phyloP scores from a whole-genome alignment of 2,888 invertebrate genomes.

The Allacma fusca region DNA sequence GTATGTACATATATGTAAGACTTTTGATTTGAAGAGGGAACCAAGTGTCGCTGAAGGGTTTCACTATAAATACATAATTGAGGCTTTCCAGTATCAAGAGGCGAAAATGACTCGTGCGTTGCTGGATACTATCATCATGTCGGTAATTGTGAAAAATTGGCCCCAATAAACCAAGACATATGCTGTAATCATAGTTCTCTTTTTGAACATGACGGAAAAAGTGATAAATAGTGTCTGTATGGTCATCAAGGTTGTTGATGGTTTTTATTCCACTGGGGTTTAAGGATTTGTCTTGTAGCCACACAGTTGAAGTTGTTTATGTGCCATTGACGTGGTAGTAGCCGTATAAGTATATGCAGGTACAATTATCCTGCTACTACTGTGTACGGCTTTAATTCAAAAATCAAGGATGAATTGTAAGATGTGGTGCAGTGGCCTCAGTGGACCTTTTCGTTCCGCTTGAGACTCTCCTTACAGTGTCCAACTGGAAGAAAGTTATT shows the following conservation, averaged over 20 bases:
- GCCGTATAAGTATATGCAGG: not conserved
- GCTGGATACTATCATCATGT: constrained; percentile 39
- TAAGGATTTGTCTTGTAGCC: not conserved
- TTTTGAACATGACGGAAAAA: constrained; percentile 3
- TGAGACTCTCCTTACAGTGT: constrained; percentile 27
- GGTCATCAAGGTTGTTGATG: not conserved
- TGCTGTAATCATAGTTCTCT: constrained; percentile 18
- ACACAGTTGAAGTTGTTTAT: too few species aligned
- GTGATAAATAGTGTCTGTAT: not conserved
- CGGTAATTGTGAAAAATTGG: constrained; percentile 36
- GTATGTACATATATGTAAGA: too few species aligned
- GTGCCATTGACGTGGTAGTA: too few species aligned
- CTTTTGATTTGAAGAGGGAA: too few species aligned
- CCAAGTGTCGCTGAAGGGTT: not conserved
- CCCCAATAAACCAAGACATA: constrained; percentile 23
- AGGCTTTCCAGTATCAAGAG: constrained; percentile 29
- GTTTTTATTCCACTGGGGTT: not conserved
- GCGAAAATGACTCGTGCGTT: constrained; percentile 39
- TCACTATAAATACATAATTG: constrained; percentile 27
- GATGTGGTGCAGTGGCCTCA: constrained; percentile 21
- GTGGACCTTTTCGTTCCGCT: constrained; percentile 36
- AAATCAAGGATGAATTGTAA: constrained; percentile 14
- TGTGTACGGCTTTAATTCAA: not conserved
- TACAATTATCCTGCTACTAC: too few species aligned
- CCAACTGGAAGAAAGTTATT: constrained; percentile 34